phyloP scores from a whole-genome alignment of 2,797 vertebrate species.

The Alosa sapidissima region DNA sequence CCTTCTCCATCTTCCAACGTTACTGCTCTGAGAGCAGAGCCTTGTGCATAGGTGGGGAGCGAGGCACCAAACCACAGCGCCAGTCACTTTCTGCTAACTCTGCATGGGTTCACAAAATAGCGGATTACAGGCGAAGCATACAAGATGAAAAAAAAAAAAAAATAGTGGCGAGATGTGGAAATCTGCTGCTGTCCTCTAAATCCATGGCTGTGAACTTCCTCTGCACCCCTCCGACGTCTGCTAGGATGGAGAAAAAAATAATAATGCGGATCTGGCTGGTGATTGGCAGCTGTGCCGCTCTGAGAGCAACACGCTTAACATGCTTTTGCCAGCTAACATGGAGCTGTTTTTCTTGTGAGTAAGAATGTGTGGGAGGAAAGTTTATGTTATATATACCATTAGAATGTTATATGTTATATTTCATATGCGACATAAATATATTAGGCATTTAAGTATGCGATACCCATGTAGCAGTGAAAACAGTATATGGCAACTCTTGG shows the following conservation, averaged over 20 bases:
- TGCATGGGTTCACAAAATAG: background rate
- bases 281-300: background rate
- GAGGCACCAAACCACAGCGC: constrained; percentile 27
- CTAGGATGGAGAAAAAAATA: background rate
- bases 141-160: background rate
- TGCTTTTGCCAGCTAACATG: background rate
- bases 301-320: background rate
- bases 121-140: background rate
- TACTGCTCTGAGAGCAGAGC: background rate
- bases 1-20: background rate
- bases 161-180: background rate
- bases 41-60: background rate
- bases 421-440: no score
- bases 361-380: background rate
- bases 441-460: background rate
- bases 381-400: background rate
- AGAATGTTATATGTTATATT: no score
- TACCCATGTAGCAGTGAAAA: background rate
- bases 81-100: constrained; percentile 10
- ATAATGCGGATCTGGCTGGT: background rate
- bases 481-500: background rate
- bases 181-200: constrained; percentile 2
- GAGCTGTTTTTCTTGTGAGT: background rate
- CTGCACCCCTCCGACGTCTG: background rate
- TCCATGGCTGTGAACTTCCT: constrained; percentile 2